Conservation (phyloP, 2,113 vertebrate species). For the Aleadryas rufinucha region DNA sequence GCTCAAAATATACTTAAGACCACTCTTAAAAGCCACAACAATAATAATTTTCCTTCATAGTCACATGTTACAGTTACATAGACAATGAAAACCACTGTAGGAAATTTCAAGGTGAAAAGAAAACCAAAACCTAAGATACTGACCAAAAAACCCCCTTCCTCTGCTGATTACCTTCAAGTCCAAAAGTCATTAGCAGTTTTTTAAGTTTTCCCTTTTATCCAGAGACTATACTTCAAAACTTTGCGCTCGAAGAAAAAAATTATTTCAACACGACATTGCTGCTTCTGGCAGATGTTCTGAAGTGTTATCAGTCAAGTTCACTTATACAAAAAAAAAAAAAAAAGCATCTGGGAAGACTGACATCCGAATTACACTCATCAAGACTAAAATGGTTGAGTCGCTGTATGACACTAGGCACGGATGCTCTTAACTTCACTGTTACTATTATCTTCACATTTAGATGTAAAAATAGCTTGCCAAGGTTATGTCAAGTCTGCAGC, state of each 20-base stretch:
- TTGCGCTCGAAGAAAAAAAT: background rate
- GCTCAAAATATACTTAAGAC: background rate
- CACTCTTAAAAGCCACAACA: background rate
- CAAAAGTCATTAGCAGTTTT: background rate
- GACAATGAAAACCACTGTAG: background rate
- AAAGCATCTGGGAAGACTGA: background rate
- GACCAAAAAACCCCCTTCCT: accelerated
- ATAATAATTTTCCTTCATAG: background rate
- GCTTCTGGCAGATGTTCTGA: background rate
- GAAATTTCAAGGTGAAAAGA: background rate
- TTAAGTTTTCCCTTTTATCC: background rate
- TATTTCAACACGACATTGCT: background rate
- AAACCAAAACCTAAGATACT: background rate
- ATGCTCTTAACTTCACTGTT: background rate
- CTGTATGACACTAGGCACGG: accelerated
- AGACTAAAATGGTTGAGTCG: background rate
- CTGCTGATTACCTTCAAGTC: background rate
- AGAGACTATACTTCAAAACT: background rate
- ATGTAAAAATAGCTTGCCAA: background rate
- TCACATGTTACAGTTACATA: background rate
- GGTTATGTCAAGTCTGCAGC: background rate
- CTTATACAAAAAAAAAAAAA: background rate
- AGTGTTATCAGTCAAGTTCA: background rate
- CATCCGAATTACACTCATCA: background rate
- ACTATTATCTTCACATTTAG: background rate